phyloP scores from a whole-genome alignment of 1,140 invertebrate species.

The Papilio polytes region DNA sequence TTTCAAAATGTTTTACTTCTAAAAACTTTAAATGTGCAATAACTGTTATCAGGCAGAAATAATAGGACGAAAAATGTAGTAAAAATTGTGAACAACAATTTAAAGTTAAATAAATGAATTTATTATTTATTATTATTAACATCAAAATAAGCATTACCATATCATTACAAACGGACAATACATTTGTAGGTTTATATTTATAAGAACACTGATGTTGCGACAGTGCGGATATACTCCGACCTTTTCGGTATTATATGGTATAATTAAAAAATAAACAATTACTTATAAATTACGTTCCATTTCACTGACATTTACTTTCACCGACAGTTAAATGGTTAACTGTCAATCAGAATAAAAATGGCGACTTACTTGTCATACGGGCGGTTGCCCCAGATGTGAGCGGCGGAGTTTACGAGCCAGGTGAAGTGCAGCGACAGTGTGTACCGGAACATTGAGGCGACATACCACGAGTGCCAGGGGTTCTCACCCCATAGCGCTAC shows the following conservation, averaged over 20 bases:
- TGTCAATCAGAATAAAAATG: slow-evolving; percentile 33
- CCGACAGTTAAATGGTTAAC: slow-evolving; percentile 10
- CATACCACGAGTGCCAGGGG: slow-evolving; percentile 85
- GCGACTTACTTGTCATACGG: slow-evolving; percentile 86
- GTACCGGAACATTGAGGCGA: slow-evolving; percentile 83
- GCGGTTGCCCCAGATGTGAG: slow-evolving; percentile 90
- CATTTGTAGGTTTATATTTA: no score
- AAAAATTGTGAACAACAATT: no score
- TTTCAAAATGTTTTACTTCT: no score
- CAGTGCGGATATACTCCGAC: background rate
- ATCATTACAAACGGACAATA: no score
- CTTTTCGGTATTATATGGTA: background rate
- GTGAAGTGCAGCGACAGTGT: slow-evolving; percentile 90
- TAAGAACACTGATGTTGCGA: background rate
- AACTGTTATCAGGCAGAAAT: no score
- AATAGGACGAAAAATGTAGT: no score
- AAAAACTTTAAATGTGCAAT: no score
- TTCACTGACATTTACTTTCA: slow-evolving; percentile 31
- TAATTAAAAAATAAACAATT: background rate
- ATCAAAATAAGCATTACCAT: no score
- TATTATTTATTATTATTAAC: no score
- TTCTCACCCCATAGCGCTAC: slow-evolving; percentile 91
- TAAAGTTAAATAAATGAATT: no score
- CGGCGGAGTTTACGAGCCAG: slow-evolving; percentile 95
- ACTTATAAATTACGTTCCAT: background rate